Evolutionary conservation across 1,140 invertebrate genomes (phyloP).

Genomic region (Melitaea cinxia): DNA sequence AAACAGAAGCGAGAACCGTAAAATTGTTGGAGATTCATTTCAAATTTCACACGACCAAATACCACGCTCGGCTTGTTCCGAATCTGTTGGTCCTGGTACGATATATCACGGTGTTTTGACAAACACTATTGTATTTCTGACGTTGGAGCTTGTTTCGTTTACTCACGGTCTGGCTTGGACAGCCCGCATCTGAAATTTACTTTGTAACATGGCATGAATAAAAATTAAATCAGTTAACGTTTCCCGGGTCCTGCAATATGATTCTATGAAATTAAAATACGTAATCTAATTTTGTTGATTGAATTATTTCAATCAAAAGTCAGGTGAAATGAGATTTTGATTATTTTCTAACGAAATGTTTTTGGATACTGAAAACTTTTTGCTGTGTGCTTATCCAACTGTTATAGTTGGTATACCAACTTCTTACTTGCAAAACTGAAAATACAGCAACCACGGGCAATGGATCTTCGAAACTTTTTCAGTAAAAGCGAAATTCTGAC

Average conservation of each 20-base stretch:
- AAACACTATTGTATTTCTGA: slow-evolving; percentile 56
- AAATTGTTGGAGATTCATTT: slow-evolving; percentile 46
- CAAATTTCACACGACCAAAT: slow-evolving; percentile 43
- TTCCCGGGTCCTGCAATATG: neutral
- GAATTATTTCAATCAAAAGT: neutral
- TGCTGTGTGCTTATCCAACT: neutral
- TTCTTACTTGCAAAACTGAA: slow-evolving; percentile 27
- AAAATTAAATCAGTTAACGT: slow-evolving; percentile 3
- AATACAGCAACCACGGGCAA: slow-evolving; percentile 12
- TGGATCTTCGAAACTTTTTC: slow-evolving; percentile 32
- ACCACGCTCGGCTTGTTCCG: slow-evolving; percentile 36
- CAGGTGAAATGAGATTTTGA: neutral
- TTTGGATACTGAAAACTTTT: slow-evolving; percentile 3
- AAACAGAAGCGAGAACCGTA: slow-evolving; percentile 45
- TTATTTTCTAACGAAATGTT: neutral
- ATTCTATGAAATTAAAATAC: neutral
- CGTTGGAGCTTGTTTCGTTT: slow-evolving; percentile 44
- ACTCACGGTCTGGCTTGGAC: slow-evolving; percentile 27
- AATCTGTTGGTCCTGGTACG: slow-evolving; percentile 37
- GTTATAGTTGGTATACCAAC: neutral
- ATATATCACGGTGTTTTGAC: slow-evolving; percentile 57
- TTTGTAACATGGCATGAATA: slow-evolving; percentile 15
- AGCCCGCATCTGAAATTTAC: slow-evolving; percentile 15
- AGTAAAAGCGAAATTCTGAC: slow-evolving; percentile 35
- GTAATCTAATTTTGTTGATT: neutral